Evolutionary conservation across 2,113 vertebrate genomes (phyloP).

Genomic region (Ivindomyrus marchei): DNA sequence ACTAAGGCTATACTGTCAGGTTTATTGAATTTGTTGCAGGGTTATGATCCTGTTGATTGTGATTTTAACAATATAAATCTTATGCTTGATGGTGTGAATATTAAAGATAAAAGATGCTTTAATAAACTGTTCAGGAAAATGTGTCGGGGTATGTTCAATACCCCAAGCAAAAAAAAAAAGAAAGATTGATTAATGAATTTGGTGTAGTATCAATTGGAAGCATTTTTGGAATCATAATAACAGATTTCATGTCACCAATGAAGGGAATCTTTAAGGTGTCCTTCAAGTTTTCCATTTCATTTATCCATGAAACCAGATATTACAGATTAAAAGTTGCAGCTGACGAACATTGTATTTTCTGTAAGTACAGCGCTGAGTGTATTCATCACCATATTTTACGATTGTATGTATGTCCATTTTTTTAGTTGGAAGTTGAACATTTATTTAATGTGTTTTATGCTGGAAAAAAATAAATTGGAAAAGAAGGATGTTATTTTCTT

Average conservation of each 20-base stretch:
- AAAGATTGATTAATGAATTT: not conserved
- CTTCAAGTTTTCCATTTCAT: not conserved
- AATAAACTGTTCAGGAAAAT: not conserved
- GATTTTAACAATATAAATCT: not conserved
- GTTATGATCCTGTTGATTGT: not conserved
- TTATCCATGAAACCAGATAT: not conserved
- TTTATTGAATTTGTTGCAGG: not conserved
- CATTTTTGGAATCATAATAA: not conserved
- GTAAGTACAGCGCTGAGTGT: not conserved
- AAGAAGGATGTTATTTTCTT: no score
- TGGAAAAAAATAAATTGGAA: not conserved
- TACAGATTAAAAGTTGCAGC: not conserved
- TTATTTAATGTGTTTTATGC: not conserved
- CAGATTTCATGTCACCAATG: not conserved
- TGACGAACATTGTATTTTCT: not conserved
- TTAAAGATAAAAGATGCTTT: not conserved
- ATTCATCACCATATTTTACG: not conserved
- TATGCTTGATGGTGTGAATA: not conserved
- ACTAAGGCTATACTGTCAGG: not conserved
- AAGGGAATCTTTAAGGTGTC: not conserved
- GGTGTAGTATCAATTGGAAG: not conserved
- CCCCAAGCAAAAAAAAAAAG: not conserved
- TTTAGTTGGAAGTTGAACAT: not conserved
- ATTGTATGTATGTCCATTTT: not conserved
- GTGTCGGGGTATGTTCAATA: not conserved